A percentile compares a stretch with the other conserved stretches of the same genome.
Conservation (phyloP, 2,113 vertebrate genomes). For the Mionectes macconnelli region DNA sequence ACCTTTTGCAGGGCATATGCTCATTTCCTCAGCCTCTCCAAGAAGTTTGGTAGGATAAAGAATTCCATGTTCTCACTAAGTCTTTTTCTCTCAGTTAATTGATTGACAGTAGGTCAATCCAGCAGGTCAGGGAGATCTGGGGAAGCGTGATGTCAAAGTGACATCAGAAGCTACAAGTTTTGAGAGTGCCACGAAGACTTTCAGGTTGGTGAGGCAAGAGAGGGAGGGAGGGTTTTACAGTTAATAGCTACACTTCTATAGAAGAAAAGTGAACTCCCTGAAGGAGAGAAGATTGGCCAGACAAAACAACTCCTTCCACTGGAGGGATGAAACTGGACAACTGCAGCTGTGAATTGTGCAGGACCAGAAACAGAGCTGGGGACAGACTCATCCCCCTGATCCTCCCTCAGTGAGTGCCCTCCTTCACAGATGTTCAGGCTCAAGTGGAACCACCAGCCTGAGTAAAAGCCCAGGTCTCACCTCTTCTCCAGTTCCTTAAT, state of each 20-base stretch:
- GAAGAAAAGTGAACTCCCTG: not conserved
- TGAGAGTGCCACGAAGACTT: not conserved
- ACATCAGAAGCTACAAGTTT: not conserved
- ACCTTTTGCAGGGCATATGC: not conserved
- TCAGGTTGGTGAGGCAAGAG: not conserved
- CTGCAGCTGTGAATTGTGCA: not conserved
- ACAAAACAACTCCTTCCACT: not conserved
- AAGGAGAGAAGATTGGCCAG: not conserved
- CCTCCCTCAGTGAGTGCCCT: accelerated
- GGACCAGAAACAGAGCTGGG: not conserved
- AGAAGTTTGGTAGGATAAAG: not conserved
- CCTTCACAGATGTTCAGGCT: not conserved
- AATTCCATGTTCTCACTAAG: accelerated
- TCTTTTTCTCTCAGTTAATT: not conserved
- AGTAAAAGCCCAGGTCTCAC: not conserved
- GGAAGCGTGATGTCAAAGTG: not conserved
- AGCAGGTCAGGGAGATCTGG: not conserved
- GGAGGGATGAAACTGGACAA: not conserved
- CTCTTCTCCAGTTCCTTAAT: not conserved
- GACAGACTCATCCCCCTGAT: not conserved
- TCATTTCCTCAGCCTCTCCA: not conserved
- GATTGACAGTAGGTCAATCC: not conserved
- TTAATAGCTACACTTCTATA: not conserved
- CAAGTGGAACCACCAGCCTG: not conserved
- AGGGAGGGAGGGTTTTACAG: not conserved